Conservation (phyloP, 2,113 vertebrate genomes). For the Aspidoscelis tigris region DNA sequence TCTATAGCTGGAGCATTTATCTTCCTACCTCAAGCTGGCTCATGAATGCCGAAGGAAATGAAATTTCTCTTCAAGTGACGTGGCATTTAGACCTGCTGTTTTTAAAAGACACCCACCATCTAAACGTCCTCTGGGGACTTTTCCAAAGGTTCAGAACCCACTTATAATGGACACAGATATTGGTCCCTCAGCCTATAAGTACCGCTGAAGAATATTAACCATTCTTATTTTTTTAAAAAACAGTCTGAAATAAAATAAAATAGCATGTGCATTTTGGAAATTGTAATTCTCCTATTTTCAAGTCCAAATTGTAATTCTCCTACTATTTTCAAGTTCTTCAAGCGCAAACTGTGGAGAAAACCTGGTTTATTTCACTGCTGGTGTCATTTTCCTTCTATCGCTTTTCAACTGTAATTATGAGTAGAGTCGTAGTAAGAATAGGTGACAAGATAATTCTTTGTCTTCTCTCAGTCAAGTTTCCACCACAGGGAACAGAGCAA, state of each 20-base stretch:
- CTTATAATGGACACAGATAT: background rate
- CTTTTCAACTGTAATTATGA: background rate
- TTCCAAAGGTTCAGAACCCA: background rate
- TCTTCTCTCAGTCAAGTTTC: constrained; percentile 39
- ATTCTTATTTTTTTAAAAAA: background rate
- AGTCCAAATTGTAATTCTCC: constrained; percentile 19
- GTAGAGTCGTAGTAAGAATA: constrained; percentile 28
- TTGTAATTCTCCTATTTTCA: too few relatives aligned
- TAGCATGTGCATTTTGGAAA: too few relatives aligned
- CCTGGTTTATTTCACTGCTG: constrained; percentile 3
- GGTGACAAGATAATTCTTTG: constrained; percentile 50
- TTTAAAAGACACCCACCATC: background rate
- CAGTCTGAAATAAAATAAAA: too few relatives aligned
- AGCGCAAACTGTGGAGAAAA: background rate
- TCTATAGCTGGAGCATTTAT: background rate
- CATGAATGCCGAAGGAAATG: background rate
- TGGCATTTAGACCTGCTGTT: background rate
- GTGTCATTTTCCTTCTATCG: constrained; percentile 12
- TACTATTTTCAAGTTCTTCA: background rate
- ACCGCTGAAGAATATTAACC: background rate
- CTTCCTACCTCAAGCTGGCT: background rate
- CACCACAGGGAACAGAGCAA: constrained; percentile 40
- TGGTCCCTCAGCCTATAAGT: background rate
- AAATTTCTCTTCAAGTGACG: background rate
- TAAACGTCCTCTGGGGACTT: background rate